These are phyloP conservation scores for Polyploca ridens DNA, from an alignment of 2,888 invertebrate species.

Conservation along the genomic window DNA sequence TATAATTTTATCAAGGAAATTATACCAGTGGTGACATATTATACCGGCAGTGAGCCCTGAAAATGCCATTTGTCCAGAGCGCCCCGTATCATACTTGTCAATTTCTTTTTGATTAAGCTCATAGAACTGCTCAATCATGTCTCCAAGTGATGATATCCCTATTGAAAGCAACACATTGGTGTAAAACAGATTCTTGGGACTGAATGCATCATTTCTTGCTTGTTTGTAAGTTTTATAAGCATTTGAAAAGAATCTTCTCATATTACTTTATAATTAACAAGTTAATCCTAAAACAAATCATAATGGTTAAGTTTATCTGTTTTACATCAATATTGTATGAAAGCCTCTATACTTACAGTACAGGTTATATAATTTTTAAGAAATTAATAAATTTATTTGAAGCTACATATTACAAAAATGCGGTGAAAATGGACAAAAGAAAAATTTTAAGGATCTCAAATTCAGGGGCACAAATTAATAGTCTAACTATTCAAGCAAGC, in stretches of 20 bases:
- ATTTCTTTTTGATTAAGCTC: conserved; percentile 86
- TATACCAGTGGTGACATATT: conserved; percentile 95
- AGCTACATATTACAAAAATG: too few species aligned
- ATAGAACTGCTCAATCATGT: conserved; percentile 91
- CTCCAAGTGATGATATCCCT: conserved; percentile 90
- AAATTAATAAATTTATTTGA: too few species aligned
- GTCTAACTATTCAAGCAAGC: too few species aligned
- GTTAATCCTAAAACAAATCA: conserved; percentile 60
- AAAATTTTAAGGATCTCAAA: too few species aligned
- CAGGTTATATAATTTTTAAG: too few species aligned
- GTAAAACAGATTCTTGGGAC: conserved; percentile 87
- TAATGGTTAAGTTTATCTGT: conserved; percentile 31
- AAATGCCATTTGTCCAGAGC: conserved; percentile 91
- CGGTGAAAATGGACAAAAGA: too few species aligned
- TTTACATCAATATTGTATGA: conserved; percentile 39
- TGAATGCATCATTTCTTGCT: conserved; percentile 76
- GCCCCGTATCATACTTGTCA: conserved; percentile 81
- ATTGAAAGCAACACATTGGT: conserved; percentile 93
- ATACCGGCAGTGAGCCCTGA: conserved; percentile 92
- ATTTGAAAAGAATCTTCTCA: conserved; percentile 59
- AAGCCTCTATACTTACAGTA: not conserved
- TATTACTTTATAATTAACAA: conserved; percentile 14
- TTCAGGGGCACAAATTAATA: too few species aligned
- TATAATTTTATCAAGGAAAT: conserved; percentile 88
- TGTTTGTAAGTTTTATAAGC: conserved; percentile 52